Base-by-base conservation (phyloP, 2,113 vertebrate genomes). In the Etheostoma spectabile region DNA sequence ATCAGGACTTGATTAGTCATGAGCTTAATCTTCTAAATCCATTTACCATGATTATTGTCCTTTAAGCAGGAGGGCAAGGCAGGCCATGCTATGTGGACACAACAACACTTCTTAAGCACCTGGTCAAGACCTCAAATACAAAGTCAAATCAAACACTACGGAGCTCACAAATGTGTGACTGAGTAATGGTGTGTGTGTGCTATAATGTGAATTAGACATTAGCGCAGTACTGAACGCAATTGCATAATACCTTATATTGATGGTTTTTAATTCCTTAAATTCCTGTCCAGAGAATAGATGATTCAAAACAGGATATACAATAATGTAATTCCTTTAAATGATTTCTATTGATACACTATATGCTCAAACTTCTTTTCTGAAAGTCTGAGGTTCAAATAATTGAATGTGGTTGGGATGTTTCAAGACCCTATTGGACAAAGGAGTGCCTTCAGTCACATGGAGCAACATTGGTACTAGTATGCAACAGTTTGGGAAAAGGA, bases 11-110 rank as follows among this genome's bases (percentile, higher is more conserved):
- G 60, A 93, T 92, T 88, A 92, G 87, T 88, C 88, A 92, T 83
- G 66, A 90, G 79, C 83, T 84, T 93, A 93, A 91, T 91, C 90
- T 86, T 82, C 84, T 93, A 92, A 93, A 93, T 94, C 91, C 89
- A 85, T 79, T 55, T 78, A 75, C 81, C 46, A 42, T 71, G 49
- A 90, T 91, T 91, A 90, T 56, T 49, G 27, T 35, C 33, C 60
- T 80, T 52, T 83, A 80, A 84, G 83, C 59, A 79, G 76, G 38
- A 60, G 71, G 73, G 80, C 30, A 16, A 51, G 18, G 38, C 73
- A 76, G 52, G 18, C 27, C 8, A 19, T 67, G 60, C 49, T 60
- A 56, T 48, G 53, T 64, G 59, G 62, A 73, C 42, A 49, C 66
- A 48, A 6, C 11, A 5, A 60, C 56, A 73, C 77, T 57, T 49